These are phyloP conservation scores for Typhlomys cinereus DNA, from an alignment of 2,113 vertebrate genomes.

Conservation along the genomic window DNA sequence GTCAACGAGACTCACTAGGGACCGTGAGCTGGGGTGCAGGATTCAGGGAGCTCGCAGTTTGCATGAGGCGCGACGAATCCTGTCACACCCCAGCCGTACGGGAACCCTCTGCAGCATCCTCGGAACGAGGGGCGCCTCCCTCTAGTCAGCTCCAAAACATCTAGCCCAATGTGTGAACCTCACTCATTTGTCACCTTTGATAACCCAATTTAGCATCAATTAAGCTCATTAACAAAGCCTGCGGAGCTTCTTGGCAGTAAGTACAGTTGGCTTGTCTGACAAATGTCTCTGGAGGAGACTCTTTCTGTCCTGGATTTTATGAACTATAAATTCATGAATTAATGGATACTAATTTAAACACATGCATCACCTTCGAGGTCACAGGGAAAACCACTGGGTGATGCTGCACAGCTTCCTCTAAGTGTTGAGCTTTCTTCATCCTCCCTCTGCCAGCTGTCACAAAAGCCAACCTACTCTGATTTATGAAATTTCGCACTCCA, in stretches of 20 bases:
- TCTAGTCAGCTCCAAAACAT: not conserved
- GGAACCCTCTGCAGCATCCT: not conserved
- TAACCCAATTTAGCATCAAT: slow-evolving; percentile 31
- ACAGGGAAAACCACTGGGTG: not conserved
- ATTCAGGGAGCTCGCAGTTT: not conserved
- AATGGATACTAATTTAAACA: slow-evolving; percentile 17
- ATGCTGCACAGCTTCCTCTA: not conserved
- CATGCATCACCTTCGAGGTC: not conserved
- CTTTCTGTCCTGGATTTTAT: not conserved
- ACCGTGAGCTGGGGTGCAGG: not conserved
- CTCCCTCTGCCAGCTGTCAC: not conserved
- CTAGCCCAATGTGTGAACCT: not conserved
- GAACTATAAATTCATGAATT: not conserved
- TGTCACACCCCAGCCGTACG: not conserved
- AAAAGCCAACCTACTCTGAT: not conserved
- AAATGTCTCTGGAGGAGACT: not conserved
- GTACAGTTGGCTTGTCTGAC: not conserved
- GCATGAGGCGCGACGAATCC: not conserved
- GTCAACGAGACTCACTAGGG: not conserved
- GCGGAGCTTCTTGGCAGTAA: not conserved
- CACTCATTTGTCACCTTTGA: not conserved
- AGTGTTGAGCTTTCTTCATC: not conserved
- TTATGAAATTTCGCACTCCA: not conserved
- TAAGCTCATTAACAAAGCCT: slow-evolving; percentile 28
- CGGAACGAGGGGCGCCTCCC: not conserved